Evolutionary conservation across 37 sponge, comb jelly and placozoan species (phyloP).

Genomic region (Cliona cf. orientalis): DNA sequence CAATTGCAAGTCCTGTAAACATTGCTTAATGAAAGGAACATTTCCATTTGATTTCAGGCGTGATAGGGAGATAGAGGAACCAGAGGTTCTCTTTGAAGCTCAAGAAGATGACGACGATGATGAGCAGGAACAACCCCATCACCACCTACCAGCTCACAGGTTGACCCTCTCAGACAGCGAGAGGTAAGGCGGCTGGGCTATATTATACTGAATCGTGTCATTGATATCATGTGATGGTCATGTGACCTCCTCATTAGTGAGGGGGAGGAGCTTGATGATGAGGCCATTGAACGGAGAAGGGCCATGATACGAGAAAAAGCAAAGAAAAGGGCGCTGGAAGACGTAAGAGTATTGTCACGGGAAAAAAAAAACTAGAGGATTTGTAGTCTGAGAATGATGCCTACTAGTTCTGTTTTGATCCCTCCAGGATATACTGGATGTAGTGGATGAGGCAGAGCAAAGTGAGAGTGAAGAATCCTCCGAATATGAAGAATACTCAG

Average conservation of each 20-base stretch:
- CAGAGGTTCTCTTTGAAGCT: conserved; percentile 62
- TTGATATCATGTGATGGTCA: neutral
- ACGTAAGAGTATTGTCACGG: conserved; percentile 7
- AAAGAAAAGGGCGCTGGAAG: conserved; percentile 34
- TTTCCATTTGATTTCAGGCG: neutral
- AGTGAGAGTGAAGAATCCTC: conserved; percentile 79
- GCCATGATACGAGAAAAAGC: conserved; percentile 67
- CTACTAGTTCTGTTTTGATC: no score
- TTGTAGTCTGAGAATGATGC: no score
- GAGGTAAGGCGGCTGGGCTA: conserved; percentile 19
- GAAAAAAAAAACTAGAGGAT: no score
- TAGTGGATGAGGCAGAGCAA: conserved; percentile 68
- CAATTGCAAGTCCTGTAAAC: no score
- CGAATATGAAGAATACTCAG: conserved; percentile 95
- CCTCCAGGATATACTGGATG: conserved; percentile 50
- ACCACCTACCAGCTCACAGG: conserved; percentile 1
- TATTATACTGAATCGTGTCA: no score
- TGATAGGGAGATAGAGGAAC: conserved; percentile 44
- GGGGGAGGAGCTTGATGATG: conserved; percentile 74
- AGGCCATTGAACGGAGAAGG: conserved; percentile 63
- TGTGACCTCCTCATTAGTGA: conserved; percentile 15
- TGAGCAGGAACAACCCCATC: neutral
- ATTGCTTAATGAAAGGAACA: no score
- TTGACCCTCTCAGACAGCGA: conserved; percentile 19
- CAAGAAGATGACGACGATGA: conserved; percentile 38